Base-by-base conservation (phyloP, 2,888 invertebrate genomes). In the Meganola albula region DNA sequence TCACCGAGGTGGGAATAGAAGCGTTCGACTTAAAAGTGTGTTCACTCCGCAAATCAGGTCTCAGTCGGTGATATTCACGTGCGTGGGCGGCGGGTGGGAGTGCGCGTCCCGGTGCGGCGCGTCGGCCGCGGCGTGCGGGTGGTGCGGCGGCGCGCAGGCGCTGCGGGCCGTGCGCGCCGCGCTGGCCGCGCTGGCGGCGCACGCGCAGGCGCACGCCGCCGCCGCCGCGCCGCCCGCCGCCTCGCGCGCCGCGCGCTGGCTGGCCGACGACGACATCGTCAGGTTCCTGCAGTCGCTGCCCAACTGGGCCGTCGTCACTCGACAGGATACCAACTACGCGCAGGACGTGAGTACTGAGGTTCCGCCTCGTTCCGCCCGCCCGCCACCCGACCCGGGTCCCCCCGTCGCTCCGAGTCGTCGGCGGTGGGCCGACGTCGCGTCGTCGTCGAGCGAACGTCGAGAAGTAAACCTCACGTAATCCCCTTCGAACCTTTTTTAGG, bases 191-290 rank as follows among this genome's bases (percentile, higher is more conserved):
- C 37, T 53, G 10, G 67, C 64, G 2, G 43, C 60, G 21, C 66
- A 50, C 37, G 20, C 20, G 4, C 7, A n/a, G 10, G 26, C 32
- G 9, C 32, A 27, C 2, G 38, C 46, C 27, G 43, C 46, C 27
- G 23, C 14, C 40, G 41, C 27, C 40, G 8, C 8, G 3, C 20
- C 20, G 3, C 7, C 20, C 8, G 20, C 8, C 8, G 8, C 20
- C 3, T 20, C 20, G 59, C 53, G 69, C 31, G 70, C 72, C 18
- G 55, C 65, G 3, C 58, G 67, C 34, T 79, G 97, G 97, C 88
- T 97, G 1, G 95, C 95, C 51, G 98, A 98, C 74, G 96, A 96
- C 58, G 98, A 98, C 66, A 97, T 98, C 40, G 96, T 93, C 63
- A 85, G 97, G 31, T 95, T 97, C 77, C 89, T 98, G 53, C 96